phyloP scores from a whole-genome alignment of 2,888 invertebrate species.

The Drosophila limbata region DNA sequence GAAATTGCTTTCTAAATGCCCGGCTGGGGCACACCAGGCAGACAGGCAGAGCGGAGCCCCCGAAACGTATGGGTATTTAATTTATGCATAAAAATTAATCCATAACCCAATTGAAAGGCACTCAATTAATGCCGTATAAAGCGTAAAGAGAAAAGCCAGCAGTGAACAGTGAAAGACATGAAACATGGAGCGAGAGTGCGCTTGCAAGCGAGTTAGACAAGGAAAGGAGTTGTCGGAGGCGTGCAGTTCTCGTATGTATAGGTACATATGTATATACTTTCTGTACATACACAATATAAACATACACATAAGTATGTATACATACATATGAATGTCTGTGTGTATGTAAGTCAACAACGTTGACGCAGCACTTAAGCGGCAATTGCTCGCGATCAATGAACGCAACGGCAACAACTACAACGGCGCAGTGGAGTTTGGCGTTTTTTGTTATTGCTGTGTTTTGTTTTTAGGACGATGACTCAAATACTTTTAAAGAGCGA shows the following conservation, averaged over 20 bases:
- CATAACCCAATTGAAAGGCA: slow-evolving; percentile 80
- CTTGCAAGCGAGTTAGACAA: slow-evolving; percentile 15
- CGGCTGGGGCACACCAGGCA: slow-evolving; percentile 38
- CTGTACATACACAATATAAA: not conserved
- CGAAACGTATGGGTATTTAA: slow-evolving; percentile 71
- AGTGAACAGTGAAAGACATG: slow-evolving; percentile 57
- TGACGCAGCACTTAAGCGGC: slow-evolving; percentile 78
- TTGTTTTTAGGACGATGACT: slow-evolving; percentile 76
- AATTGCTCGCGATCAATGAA: slow-evolving; percentile 78
- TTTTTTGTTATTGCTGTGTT: slow-evolving; percentile 51
- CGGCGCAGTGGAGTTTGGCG: slow-evolving; percentile 54
- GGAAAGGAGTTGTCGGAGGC: slow-evolving; percentile 44
- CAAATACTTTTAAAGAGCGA: slow-evolving; percentile 47
- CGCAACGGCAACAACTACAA: slow-evolving; percentile 52
- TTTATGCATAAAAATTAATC: slow-evolving; percentile 80
- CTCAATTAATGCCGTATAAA: slow-evolving; percentile 76
- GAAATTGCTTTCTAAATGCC: slow-evolving; percentile 75
- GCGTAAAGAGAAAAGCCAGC: slow-evolving; percentile 72
- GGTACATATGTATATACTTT: not conserved
- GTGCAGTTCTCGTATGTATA: slow-evolving; percentile 22
- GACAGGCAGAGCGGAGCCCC: slow-evolving; percentile 26
- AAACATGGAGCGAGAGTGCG: slow-evolving; percentile 71
- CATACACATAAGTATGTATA: not conserved
- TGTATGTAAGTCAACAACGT: slow-evolving; percentile 76
- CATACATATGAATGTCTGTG: slow-evolving; percentile 2